Percentiles rank a stretch among this genome's conserved stretches.
phyloP scores from a whole-genome alignment of 2,113 vertebrate species.

The Shinisaurus crocodilurus region DNA sequence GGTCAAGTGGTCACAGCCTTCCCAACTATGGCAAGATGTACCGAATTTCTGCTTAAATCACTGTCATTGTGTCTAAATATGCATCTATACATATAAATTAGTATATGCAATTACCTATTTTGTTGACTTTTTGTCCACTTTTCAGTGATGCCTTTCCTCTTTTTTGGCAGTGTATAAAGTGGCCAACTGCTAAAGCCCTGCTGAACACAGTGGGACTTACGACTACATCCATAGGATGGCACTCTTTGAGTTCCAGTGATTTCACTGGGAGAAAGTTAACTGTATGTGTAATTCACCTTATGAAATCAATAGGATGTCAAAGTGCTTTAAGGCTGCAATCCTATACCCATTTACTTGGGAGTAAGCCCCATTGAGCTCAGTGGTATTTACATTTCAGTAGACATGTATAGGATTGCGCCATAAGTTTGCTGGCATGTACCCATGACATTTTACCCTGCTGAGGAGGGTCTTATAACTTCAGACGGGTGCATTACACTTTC shows the following conservation, averaged over 20 bases:
- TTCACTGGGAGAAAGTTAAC: neutral
- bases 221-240: no score
- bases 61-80: no score
- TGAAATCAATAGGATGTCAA: neutral
- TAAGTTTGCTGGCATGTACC: neutral
- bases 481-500: neutral
- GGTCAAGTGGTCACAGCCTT: no score
- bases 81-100: no score
- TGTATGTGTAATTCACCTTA: neutral
- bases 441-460: neutral
- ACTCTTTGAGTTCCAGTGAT: neutral
- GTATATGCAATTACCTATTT: no score
- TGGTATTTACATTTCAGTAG: neutral
- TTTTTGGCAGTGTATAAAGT: no score
- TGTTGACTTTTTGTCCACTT: neutral
- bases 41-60: no score
- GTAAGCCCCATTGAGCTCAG: neutral
- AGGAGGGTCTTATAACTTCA: conserved; percentile 31
- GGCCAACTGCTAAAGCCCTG: no score
- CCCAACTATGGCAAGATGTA: no score
- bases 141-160: neutral
- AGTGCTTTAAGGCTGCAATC: neutral
- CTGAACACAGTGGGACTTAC: neutral
- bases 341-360: neutral
- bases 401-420: neutral